phyloP scores from a whole-genome alignment of 2,113 vertebrate genomes.

The Nothocercus julius region DNA sequence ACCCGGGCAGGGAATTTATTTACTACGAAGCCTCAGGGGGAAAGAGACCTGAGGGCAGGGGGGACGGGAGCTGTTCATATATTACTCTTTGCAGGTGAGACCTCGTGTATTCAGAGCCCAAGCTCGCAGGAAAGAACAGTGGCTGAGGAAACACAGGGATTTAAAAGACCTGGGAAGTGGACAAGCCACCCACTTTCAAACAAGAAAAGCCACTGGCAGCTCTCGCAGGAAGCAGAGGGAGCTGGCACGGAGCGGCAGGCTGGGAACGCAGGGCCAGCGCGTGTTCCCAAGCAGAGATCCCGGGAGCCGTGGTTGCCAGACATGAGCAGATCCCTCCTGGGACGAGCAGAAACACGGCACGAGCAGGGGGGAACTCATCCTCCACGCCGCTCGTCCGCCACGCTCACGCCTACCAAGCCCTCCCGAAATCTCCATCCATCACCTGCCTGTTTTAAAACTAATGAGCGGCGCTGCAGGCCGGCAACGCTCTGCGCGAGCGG shows the following conservation, averaged over 20 bases:
- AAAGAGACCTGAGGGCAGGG: background rate
- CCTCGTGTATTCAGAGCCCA: background rate
- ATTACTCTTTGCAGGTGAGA: background rate
- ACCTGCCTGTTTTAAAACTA: conserved; percentile 38
- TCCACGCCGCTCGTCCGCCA: conserved; percentile 1
- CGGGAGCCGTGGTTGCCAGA: background rate
- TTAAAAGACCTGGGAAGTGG: background rate
- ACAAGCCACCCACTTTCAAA: background rate
- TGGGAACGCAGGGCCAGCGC: background rate
- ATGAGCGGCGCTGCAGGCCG: conserved; percentile 33
- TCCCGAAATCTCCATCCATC: conserved; percentile 52
- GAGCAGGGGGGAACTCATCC: conserved; percentile 7
- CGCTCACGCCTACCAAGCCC: conserved; percentile 33
- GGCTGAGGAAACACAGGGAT: background rate
- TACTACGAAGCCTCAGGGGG: background rate
- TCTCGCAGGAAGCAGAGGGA: background rate
- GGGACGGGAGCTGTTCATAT: background rate
- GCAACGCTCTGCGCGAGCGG: background rate
- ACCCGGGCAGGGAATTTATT: background rate
- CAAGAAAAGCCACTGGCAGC: background rate
- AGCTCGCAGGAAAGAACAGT: background rate
- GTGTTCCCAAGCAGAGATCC: fast-evolving
- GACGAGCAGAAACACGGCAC: background rate
- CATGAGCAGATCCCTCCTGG: background rate
- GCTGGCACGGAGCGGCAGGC: background rate